A percentile compares a stretch with the other conserved stretches of the same genome.
These are phyloP conservation scores for Crotalus adamanteus DNA, from an alignment of 2,797 vertebrate genomes.

Conservation along the genomic window DNA sequence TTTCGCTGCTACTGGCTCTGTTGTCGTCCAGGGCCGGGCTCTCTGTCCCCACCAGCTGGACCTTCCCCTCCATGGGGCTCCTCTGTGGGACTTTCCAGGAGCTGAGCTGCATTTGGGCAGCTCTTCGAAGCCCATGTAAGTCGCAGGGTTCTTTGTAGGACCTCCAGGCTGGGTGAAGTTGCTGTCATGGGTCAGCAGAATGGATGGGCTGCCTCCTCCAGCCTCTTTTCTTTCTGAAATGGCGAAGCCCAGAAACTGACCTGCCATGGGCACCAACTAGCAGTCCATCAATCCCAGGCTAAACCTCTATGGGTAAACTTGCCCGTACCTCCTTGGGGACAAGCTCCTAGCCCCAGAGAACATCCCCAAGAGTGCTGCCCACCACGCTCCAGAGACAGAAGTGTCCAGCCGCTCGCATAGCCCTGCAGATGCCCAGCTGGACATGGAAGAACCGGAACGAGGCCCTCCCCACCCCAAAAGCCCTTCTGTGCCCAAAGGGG, in stretches of 20 bases:
- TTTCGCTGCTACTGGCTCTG: background rate
- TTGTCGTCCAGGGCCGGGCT: background rate
- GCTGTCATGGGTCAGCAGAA: background rate
- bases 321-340: accelerated
- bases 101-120: background rate
- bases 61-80: background rate
- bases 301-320: background rate
- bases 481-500: background rate
- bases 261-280: background rate
- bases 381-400: background rate
- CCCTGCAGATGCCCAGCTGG: background rate
- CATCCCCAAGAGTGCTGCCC: background rate
- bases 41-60: background rate
- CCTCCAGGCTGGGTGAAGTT: too few species aligned
- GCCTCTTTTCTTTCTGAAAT: background rate
- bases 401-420: background rate
- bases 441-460: background rate
- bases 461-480: background rate
- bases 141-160: background rate
- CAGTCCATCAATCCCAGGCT: background rate
- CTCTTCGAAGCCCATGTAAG: background rate
- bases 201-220: background rate
- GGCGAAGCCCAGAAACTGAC: background rate
- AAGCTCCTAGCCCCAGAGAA: background rate
- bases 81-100: background rate